phyloP scores from a whole-genome alignment of 1,140 invertebrate genomes.

The Amphibalanus amphitrite region DNA sequence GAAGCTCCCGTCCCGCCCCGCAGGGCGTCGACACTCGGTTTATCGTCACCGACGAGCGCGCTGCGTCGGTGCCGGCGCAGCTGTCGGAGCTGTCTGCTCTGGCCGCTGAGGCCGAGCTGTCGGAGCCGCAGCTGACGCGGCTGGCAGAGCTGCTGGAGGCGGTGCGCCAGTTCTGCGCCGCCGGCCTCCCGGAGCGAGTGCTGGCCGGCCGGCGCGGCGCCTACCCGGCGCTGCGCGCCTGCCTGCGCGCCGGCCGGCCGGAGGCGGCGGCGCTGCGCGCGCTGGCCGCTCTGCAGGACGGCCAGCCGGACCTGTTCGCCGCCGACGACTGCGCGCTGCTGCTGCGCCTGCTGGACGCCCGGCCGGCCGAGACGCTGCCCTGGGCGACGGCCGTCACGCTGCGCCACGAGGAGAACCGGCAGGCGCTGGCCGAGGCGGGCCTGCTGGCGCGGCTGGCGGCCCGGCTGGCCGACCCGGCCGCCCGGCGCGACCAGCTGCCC shows the following conservation, averaged over 20 bases:
- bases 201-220: background rate
- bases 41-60: background rate
- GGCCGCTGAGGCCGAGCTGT: background rate
- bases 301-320: background rate
- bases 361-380: background rate
- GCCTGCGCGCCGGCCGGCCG: background rate
- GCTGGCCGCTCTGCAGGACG: background rate
- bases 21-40: background rate
- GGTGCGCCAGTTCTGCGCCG: background rate
- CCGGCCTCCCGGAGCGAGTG: background rate
- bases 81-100: background rate
- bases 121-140: background rate
- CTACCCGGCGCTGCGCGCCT: background rate
- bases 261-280: background rate
- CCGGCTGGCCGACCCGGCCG: conserved; percentile 30
- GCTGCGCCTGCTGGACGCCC: background rate
- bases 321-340: background rate
- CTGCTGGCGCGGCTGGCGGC: conserved; percentile 30
- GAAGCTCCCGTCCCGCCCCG: too few species aligned
- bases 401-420: conserved; percentile 30
- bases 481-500: conserved; percentile 30
- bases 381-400: conserved; percentile 25
- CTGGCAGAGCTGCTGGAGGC: background rate
- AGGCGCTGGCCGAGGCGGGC: conserved; percentile 30
- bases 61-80: background rate